Percentiles rank a stretch among this genome's conserved stretches.
Conservation (phyloP, 2,113 vertebrate species). For the Ameiurus melas region DNA sequence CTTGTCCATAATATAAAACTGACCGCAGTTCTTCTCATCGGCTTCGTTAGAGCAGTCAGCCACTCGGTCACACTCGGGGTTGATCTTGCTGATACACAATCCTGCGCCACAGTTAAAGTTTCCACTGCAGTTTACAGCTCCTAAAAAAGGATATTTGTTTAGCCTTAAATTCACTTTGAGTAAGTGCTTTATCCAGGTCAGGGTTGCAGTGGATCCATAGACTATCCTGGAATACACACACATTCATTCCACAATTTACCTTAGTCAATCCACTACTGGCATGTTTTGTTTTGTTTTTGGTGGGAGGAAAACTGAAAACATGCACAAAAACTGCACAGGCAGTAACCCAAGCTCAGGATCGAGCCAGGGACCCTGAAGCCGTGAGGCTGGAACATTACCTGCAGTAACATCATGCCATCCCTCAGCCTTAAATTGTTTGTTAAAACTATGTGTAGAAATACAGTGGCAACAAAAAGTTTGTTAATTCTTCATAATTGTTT, state of each 20-base stretch:
- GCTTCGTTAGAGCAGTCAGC: constrained; percentile 78
- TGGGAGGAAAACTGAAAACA: not conserved
- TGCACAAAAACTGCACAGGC: not conserved
- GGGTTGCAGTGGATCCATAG: not conserved
- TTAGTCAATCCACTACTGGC: not conserved
- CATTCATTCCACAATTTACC: not conserved
- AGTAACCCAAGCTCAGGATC: not conserved
- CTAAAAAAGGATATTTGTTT: constrained; percentile 19
- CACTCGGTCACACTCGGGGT: constrained; percentile 83
- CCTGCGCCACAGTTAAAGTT: constrained; percentile 78
- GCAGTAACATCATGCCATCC: not conserved
- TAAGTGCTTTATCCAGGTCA: not conserved
- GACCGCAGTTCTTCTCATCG: constrained; percentile 81
- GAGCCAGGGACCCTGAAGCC: not conserved
- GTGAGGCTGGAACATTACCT: not conserved
- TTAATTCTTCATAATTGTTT: not conserved
- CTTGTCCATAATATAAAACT: not conserved
- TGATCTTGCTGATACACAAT: constrained; percentile 80
- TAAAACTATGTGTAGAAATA: not conserved
- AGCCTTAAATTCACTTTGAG: not conserved
- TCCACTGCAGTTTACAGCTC: constrained; percentile 76
- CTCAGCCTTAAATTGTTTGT: not conserved
- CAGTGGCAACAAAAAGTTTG: not conserved
- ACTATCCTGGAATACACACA: not conserved
- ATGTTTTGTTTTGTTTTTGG: not conserved